Base-by-base conservation (phyloP, 2,888 invertebrate genomes). In the Sturmia bella region DNA sequence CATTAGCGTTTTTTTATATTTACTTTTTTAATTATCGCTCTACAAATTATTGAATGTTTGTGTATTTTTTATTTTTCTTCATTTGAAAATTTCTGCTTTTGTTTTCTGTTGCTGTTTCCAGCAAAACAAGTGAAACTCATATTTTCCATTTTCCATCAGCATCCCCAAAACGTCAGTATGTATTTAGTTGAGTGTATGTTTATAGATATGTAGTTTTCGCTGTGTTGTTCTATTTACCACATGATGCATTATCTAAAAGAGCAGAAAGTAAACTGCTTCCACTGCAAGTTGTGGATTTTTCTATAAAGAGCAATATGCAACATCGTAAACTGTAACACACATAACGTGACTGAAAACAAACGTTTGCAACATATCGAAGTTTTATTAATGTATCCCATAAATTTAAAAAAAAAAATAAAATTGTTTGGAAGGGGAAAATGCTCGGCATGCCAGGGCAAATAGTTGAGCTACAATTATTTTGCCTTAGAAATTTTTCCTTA, bases 211-310 rank as follows among this genome's bases (percentile, higher is more conserved):
- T n/a, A 52, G 24, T 48, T 32, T 32, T 32, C 9, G 32, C 9
- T 13, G 39, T 56, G n/a, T 43, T 72, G 78, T 78, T 78, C 72
- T 64, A 78, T 66, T 79, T 79, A 73, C 78, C 66, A 73, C 72
- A 59, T 79, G 78, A 78, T 78, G 72, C 72, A 78, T 64, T 64
- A 70, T 78, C 11, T 27, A 12, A 54, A 69, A 68, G 63, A 6
- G 13, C 3, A 27, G 27, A n/a, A 6, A 74, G 57, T 6, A 24
- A 17, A 59, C 15, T 21, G 39, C 59, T 52, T 17, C 13, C 61
- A 68, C 27, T 50, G 43, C 57, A 54, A 61, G 45, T 54, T 54
- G 45, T 15, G 13, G n/a, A n/a, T 61, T 27, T 3, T 27, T 32
- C 7, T 32, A n/a, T 41, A 27, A 54, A 52, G 59, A 61, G 57